Evolutionary conservation across 1,140 invertebrate species (phyloP), one percentile per base, ranked within the genome.

Genomic region (Bombus confusus): DNA sequence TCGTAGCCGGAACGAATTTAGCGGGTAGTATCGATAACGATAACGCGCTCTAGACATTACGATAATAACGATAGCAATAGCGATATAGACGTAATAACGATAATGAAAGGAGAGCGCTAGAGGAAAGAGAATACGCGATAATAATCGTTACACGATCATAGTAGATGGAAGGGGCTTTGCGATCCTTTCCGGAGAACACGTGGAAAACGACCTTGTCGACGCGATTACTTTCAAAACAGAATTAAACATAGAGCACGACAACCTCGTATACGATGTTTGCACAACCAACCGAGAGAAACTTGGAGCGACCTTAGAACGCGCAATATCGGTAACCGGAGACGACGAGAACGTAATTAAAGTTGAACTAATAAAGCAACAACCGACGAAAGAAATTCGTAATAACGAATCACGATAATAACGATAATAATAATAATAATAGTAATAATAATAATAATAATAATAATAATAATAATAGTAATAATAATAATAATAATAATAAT

Each of bases 1-100:
- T 18, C 69, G 68, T 89, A 87, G 75, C 43, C 86, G n/a, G 80
- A 47, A 84, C 75, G 73, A 90, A 59, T 77, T 47, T 87, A 89
- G 73, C 81, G 57, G 37, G 71, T 86, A 82, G 77, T 69, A 82
- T 25, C 25, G 10, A 28, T 77, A 76, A 87, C 69, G 83, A 41
- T 78, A 64, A 39, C 41, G 64, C 31, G 41, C 22, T 47, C 57
- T 47, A 87, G 31, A 18, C 28, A 25, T 68, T 47, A 64, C 59
- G 28, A 64, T 64, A 43, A 78, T 78, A 64, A 78, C 76, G n/a
- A 66, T 78, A 78, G 37, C 76, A 78, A 76, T 76, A 76, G 47
- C 75, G 1, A 25, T 76, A 74, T 76, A 74, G 68, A 68, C 18
- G 66, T 68, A 34, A 37, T 9, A 22, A 22, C 8, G 31, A 25